A percentile compares a stretch with the other conserved stretches of the same genome.
Evolutionary conservation across 2,888 invertebrate species (phyloP).

Genomic region (Atethmia centrago): DNA sequence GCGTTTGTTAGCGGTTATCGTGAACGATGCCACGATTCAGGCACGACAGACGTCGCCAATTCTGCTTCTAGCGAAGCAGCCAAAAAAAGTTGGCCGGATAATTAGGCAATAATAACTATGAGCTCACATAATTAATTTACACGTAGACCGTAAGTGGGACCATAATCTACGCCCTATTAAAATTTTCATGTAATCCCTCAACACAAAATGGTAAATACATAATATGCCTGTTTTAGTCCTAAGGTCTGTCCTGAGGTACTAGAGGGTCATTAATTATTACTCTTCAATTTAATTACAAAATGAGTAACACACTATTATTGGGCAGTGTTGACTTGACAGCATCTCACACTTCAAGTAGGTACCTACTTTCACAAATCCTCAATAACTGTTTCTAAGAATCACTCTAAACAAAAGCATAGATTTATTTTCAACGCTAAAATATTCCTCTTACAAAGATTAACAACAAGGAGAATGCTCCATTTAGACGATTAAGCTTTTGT

Average conservation of each 20-base stretch:
- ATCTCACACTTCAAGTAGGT: conserved; percentile 36
- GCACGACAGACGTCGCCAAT: too few relatives aligned
- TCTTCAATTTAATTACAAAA: conserved; percentile 10
- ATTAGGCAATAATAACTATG: too few relatives aligned
- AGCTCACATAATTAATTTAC: too few relatives aligned
- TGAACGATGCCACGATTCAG: too few relatives aligned
- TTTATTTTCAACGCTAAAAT: conserved; percentile 79
- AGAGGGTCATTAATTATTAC: conserved; percentile 26
- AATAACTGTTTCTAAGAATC: conserved; percentile 61
- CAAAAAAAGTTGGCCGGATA: too few relatives aligned
- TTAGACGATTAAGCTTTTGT: conserved; percentile 86
- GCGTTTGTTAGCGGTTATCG: too few relatives aligned
- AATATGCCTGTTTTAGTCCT: conserved; percentile 2
- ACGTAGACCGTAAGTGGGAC: too few relatives aligned
- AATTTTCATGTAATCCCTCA: background rate
- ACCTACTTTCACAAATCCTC: conserved; percentile 42
- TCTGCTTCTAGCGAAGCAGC: too few relatives aligned
- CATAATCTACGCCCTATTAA: background rate
- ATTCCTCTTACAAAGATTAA: conserved; percentile 83
- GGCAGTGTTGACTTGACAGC: conserved; percentile 10
- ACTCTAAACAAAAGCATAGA: conserved; percentile 76
- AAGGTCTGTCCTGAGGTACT: background rate
- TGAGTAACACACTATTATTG: conserved; percentile 12
- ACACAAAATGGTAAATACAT: background rate
- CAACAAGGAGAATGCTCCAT: conserved; percentile 79